Evolutionary conservation across 2,888 invertebrate species (phyloP), one percentile per base, ranked within the genome.

Genomic region (Bhutanitis thaidina): DNA sequence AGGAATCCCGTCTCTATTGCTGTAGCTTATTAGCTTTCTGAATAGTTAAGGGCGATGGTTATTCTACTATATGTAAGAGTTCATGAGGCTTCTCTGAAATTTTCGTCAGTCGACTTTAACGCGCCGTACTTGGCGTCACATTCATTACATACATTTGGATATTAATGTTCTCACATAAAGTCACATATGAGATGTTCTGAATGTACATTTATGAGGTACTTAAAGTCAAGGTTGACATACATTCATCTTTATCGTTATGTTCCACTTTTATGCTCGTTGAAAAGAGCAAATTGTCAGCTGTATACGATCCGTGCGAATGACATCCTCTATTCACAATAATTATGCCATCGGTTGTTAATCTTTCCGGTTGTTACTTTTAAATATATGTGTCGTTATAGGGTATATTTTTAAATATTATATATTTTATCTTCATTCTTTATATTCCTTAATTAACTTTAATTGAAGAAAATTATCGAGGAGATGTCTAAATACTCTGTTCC

Each of bases 201-300:
- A 27, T 27, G 13, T 41, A 41, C 20, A 30, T 49, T 43, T 30
- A 36, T 43, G 13, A 16, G 10, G 30, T 44, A 45, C 35, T 44
- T 12, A 40, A 40, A 15, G 9, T 40, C 40, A 30, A 40, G 27
- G 44, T 45, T 36, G 50, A 40, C 50, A 50, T 45, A 50, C 45
- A 50, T 50, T 40, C 39, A 15, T 44, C 38, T 50, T 50, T 45
- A 50, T 50, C 10, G 35, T 15, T 14, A 25, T 43, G 15, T 32
- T 27, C 29, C 40, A 39, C 20, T 45, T 50, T 50, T 50, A 50
- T 40, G 50, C 40, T 30, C 39, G 45, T 30, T 44, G 40, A 40
- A 44, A 50, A 45, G 39, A 45, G 39, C 40, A 45, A 50, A 45
- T 50, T 34, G 36, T 44, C 13, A 35, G 50, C 30, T 40, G 45